Base-by-base conservation (phyloP, 2,888 invertebrate genomes). In the Machimus atricapillus region DNA sequence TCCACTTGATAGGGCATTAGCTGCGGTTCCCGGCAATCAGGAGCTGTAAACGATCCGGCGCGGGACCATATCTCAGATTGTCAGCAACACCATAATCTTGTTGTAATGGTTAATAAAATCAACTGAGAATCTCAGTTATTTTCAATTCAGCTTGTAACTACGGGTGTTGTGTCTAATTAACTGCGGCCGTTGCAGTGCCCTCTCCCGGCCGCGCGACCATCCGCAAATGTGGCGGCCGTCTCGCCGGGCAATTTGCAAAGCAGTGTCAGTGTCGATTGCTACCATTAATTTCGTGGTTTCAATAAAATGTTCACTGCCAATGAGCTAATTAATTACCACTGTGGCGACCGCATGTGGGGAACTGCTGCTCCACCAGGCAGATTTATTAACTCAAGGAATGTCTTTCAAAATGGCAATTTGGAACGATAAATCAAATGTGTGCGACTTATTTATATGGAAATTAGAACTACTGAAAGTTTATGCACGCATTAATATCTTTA, bases 361-460 rank as follows among this genome's bases (percentile, higher is more conserved):
- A n/a, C 43, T 76, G 37, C 40, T 34, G 37, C 37, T 76, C 34
- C 46, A 27, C 31, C 52, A 5, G 56, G 19, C 52, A 27, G 31
- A 81, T 27, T 56, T 81, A 81, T 81, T 81, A n/a, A 81, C 16
- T 16, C 27, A 46, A 52, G 34, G 81, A 52, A 81, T 56, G 31
- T 56, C 81, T 81, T 81, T 81, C 81, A 46, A 81, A 81, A 81
- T 27, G 56, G 81, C 81, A 81, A 81, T 81, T 81, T 52, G 23
- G 8, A 56, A 27, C 23, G 19, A 85, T 85, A 85, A 85, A 85
- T 85, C 85, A 85, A 85, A 74, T n/a, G 43, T 74, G 14, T 74
- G 40, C 46, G 85, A 74, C 85, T 85, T 85, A 85, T 85, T 85
- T 85, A 85, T 85, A 85, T 85, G 85, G 85, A 85, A 85, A 85